Evolutionary conservation across 2,797 vertebrate species (phyloP), one percentile per base, ranked within the genome.

Genomic region (Silurus aristotelis): DNA sequence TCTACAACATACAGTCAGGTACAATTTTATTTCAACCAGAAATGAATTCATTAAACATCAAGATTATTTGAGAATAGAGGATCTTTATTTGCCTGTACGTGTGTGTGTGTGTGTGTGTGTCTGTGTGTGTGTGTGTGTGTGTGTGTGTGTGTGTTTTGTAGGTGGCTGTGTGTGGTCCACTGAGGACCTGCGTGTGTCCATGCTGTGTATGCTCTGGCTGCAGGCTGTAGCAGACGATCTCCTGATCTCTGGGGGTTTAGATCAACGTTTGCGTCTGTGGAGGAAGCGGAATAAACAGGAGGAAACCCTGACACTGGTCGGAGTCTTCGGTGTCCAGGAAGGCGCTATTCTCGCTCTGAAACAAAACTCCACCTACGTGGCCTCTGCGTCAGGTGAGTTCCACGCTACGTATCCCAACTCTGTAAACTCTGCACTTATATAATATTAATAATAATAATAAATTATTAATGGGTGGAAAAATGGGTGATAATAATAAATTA

Each of bases 321-420:
- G 91, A 80, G 14, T 87, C 31, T 93, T 95, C 31, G 86, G 83
- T 12, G 84, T 10, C 7, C 93, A 96, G 22, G 68, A 83, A 8
- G 95, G 91, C 2, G 25, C 90, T 19, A 83, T 97, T 78, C 90
- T 92, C 56, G 94, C 95, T 3, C 84, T 97, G 43, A 95, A 93
- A 0, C 92, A 93, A n/a, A 98, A 93, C 89, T 83, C 90, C 38
- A 89, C 88, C 0, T 89, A 95, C 87, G 86, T 97, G 90, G 97
- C 96, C 0, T 93, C 96, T 13, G 94, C 94, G 15, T 96, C 96
- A 86, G 97, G 97, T 97, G 80, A 83, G 87, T 66, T 78, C 15
- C 13, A 52, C 38, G 43, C 64, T 2, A 46, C 6, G 2, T n/a
- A 13, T n/a, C 58, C 0, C 15, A 76, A 20, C 31, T 19, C 31